These are phyloP conservation scores for Hycleus cichorii DNA, from an alignment of 1,140 invertebrate genomes.

Conservation along the genomic window DNA sequence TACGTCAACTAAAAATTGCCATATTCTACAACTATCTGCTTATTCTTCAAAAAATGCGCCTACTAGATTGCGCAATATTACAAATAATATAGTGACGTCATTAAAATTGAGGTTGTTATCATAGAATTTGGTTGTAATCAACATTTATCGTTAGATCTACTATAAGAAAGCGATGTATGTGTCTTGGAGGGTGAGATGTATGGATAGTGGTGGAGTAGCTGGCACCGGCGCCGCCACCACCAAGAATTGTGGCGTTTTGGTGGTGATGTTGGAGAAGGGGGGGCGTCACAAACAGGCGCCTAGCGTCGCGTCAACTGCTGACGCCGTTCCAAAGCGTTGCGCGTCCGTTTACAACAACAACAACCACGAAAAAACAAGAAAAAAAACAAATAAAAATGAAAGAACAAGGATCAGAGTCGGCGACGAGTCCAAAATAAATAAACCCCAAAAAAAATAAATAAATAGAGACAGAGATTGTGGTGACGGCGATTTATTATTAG, in stretches of 20 bases:
- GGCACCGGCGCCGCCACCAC: slow-evolving; percentile 13
- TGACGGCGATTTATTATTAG: too few species aligned
- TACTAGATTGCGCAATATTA: too few species aligned
- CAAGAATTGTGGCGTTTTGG: slow-evolving; percentile 11
- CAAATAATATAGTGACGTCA: too few species aligned
- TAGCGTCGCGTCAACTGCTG: slow-evolving; percentile 36
- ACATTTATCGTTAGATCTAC: too few species aligned
- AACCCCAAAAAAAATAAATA: too few species aligned
- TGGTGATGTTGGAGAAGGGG: not conserved
- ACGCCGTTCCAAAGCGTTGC: slow-evolving; percentile 34
- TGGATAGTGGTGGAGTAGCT: slow-evolving; percentile 3
- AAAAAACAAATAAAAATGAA: not conserved
- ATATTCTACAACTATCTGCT: not conserved
- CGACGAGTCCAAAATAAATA: not conserved
- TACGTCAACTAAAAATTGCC: not conserved
- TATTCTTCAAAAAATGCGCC: too few species aligned
- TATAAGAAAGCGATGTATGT: not conserved
- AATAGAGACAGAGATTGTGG: too few species aligned
- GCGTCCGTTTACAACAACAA: slow-evolving; percentile 1
- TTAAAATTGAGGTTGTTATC: too few species aligned
- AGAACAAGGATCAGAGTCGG: slow-evolving; percentile 21
- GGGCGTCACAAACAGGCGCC: slow-evolving; percentile 37
- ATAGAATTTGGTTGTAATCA: too few species aligned
- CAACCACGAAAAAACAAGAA: too few species aligned
- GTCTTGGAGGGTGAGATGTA: not conserved